Evolutionary conservation across 2,797 vertebrate genomes (phyloP).

Genomic region (Hypotaenidia philippensis): DNA sequence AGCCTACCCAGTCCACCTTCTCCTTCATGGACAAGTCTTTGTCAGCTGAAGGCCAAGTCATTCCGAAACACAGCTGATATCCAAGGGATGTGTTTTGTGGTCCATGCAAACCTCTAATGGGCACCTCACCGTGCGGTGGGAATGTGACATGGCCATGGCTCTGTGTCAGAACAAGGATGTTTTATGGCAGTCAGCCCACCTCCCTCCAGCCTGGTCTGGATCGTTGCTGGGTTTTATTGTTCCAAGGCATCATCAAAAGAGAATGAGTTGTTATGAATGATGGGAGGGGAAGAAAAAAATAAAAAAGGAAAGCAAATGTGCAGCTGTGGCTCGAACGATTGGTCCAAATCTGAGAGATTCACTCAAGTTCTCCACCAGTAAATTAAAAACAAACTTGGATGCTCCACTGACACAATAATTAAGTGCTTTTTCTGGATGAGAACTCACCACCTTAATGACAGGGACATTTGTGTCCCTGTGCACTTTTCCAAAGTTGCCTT

Average conservation of each 20-base stretch:
- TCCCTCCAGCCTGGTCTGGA: not conserved
- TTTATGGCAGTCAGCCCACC: not conserved
- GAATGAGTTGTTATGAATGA: not conserved
- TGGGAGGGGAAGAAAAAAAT: not conserved
- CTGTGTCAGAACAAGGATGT: not conserved
- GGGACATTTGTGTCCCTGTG: not conserved
- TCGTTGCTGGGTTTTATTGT: not conserved
- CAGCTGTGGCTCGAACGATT: not conserved
- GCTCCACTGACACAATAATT: not conserved
- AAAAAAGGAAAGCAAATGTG: not conserved
- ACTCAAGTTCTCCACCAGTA: not conserved
- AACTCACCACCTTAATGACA: not conserved
- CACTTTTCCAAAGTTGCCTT: not conserved
- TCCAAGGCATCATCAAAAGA: not conserved
- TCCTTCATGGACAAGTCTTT: not conserved
- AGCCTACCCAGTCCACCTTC: not conserved
- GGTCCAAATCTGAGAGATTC: not conserved
- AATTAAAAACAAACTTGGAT: not conserved
- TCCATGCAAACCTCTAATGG: not conserved
- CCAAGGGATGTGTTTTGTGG: fast-evolving
- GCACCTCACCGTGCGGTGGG: not conserved
- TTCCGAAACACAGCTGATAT: not conserved
- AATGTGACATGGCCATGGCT: fast-evolving
- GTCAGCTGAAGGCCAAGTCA: not conserved
- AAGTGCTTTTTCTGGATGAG: not conserved